phyloP scores from a whole-genome alignment of 2,797 vertebrate genomes.

The Molossus alvarezi region DNA sequence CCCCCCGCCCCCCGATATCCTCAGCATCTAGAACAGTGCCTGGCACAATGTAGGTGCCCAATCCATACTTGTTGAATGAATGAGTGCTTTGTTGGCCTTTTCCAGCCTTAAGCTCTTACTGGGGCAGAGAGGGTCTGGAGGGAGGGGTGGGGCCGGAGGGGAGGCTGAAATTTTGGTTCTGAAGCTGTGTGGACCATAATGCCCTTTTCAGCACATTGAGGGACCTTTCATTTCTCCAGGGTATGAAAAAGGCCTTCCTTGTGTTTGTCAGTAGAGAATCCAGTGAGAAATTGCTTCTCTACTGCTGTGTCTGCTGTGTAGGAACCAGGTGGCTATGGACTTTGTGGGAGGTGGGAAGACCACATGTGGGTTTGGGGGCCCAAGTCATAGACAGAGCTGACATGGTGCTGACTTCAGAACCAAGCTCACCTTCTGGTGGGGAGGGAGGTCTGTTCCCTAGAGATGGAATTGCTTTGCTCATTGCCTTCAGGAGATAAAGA shows the following conservation, averaged over 20 bases:
- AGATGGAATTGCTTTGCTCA: neutral
- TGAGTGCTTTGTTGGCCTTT: neutral
- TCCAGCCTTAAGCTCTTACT: neutral
- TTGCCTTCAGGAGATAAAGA: conserved; percentile 95
- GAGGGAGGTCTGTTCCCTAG: conserved; percentile 9
- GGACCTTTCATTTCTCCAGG: conserved; percentile 19
- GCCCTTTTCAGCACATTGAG: neutral
- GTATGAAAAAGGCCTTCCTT: neutral
- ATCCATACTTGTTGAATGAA: neutral
- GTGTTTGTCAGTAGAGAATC: conserved; percentile 7
- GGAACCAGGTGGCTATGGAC: neutral
- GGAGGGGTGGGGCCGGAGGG: neutral
- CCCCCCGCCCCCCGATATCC: neutral
- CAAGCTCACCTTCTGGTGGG: neutral
- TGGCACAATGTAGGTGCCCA: neutral
- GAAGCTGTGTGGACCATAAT: neutral
- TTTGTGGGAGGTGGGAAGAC: neutral
- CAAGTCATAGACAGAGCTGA: neutral
- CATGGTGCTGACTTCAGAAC: neutral
- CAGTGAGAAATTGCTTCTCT: neutral
- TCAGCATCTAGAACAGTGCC: neutral
- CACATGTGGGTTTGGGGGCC: neutral
- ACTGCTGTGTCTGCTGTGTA: neutral
- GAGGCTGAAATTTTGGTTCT: neutral
- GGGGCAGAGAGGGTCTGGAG: neutral